These are phyloP conservation scores for Echiichthys vipera DNA, from an alignment of 2,797 vertebrate species.

Conservation along the genomic window DNA sequence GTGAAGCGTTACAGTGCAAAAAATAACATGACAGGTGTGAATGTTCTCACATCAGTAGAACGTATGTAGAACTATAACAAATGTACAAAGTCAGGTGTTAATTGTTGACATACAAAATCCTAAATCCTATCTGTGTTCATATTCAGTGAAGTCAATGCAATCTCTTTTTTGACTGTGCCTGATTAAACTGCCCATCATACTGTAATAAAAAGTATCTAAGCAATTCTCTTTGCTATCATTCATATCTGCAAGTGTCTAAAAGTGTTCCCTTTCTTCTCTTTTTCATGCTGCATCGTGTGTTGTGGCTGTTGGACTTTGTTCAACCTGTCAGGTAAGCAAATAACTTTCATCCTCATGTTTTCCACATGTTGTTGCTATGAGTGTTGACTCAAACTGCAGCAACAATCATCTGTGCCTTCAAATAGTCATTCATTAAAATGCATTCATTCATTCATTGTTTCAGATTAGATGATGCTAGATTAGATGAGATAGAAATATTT, in stretches of 20 bases:
- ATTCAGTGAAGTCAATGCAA: neutral
- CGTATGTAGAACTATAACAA: neutral
- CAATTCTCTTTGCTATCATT: neutral
- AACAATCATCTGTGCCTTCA: neutral
- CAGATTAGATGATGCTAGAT: neutral
- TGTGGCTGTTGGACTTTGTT: conserved; percentile 33
- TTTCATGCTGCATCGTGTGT: neutral
- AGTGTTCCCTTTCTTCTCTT: neutral
- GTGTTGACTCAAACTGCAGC: neutral
- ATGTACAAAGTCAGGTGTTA: neutral
- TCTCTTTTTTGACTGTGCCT: neutral
- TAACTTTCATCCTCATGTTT: neutral
- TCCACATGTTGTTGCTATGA: neutral
- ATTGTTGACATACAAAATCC: neutral
- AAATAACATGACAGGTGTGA: neutral
- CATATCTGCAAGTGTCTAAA: neutral
- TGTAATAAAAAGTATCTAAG: neutral
- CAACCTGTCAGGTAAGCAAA: conserved; percentile 26
- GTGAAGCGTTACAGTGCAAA: conserved; percentile 20
- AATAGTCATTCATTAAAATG: neutral
- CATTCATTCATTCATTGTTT: neutral
- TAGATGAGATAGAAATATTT: neutral
- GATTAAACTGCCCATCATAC: neutral
- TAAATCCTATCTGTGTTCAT: neutral
- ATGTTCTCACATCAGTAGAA: neutral